Conservation (phyloP, 2,113 vertebrate genomes). For the Myotis brandtii region DNA sequence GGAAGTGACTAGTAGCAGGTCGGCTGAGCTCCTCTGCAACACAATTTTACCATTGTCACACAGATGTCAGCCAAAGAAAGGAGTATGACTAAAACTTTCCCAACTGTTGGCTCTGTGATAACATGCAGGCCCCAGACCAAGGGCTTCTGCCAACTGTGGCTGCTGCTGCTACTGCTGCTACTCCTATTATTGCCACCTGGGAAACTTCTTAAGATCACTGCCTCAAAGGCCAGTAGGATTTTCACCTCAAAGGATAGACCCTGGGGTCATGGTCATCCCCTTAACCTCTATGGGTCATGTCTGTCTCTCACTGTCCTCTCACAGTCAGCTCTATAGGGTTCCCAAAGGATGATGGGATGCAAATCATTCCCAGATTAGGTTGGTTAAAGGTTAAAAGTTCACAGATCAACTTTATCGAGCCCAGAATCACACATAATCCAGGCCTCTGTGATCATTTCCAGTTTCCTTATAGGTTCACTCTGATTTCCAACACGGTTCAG, state of each 20-base stretch:
- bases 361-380: slow-evolving; percentile 37
- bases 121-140: slow-evolving; percentile 7
- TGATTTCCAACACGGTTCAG: slow-evolving; percentile 46
- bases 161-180: neutral
- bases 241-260: neutral
- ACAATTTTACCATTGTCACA: slow-evolving; percentile 20
- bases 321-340: neutral
- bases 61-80: slow-evolving; percentile 53
- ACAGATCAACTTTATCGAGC: neutral
- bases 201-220: neutral
- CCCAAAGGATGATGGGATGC: neutral
- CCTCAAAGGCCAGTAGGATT: neutral
- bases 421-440: slow-evolving; percentile 52
- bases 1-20: neutral
- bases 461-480: slow-evolving; percentile 49
- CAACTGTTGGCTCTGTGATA: neutral
- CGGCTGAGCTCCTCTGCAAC: neutral
- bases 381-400: slow-evolving; percentile 57
- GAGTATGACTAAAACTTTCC: slow-evolving; percentile 60
- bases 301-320: neutral
- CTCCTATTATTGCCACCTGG: neutral
- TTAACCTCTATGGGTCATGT: neutral
- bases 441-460: slow-evolving; percentile 58
- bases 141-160: neutral
- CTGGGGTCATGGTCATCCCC: neutral